Evolutionary conservation across 2,797 vertebrate genomes (phyloP).

Genomic region (Pangasius sanitwongsei): DNA sequence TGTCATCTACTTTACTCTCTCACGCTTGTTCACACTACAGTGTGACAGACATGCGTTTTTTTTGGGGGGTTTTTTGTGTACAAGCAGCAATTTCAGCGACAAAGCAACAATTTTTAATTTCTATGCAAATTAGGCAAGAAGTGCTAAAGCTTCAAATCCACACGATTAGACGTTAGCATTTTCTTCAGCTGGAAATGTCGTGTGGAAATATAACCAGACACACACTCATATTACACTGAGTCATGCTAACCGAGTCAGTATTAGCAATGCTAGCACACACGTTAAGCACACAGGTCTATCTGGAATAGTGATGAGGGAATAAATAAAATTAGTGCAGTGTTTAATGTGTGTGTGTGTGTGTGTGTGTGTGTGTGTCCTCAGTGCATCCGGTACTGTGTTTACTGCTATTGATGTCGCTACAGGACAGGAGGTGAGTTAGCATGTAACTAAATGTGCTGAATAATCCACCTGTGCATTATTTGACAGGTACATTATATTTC

Average conservation of each 20-base stretch:
- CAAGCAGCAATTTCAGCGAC: neutral
- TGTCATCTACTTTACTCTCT: neutral
- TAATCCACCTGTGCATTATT: neutral
- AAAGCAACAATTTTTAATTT: too few relatives aligned
- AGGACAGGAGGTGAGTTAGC: conserved; percentile 87
- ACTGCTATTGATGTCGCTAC: conserved; percentile 96
- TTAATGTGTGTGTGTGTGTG: neutral
- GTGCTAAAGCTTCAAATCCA: too few relatives aligned
- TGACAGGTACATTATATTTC: too few relatives aligned
- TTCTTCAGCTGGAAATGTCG: too few relatives aligned
- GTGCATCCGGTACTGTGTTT: conserved; percentile 96
- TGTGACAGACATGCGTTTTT: neutral
- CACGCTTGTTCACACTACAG: neutral
- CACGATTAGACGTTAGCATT: too few relatives aligned
- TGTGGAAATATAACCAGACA: too few relatives aligned
- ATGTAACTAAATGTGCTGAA: neutral
- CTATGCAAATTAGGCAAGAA: too few relatives aligned
- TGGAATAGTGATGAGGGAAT: neutral
- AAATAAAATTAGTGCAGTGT: neutral
- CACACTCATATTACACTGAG: too few relatives aligned
- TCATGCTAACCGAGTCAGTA: too few relatives aligned
- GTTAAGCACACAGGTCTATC: neutral
- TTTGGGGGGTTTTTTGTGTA: neutral
- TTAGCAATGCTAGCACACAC: neutral
- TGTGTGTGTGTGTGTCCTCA: conserved; percentile 59